These are phyloP conservation scores for Centropyge bicolor DNA, from an alignment of 2,797 vertebrate species.

Conservation along the genomic window DNA sequence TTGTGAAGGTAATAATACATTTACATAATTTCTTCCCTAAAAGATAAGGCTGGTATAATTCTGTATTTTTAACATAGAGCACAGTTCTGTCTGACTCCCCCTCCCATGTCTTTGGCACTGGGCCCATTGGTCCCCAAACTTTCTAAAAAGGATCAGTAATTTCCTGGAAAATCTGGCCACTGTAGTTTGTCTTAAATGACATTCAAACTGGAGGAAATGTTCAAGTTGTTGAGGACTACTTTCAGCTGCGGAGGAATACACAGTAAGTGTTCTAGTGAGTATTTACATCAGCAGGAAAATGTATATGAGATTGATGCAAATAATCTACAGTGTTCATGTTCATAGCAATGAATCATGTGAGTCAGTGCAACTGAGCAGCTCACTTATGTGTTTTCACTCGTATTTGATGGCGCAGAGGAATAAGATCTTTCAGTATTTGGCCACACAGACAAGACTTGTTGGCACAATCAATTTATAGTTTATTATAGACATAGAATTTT, in stretches of 20 bases:
- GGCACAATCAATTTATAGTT: background rate
- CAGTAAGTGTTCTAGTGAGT: background rate
- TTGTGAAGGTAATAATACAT: background rate
- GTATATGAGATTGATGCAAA: background rate
- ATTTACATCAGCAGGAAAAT: background rate
- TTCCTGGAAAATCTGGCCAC: background rate
- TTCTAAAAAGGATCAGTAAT: background rate
- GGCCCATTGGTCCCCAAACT: background rate
- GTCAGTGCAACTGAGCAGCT: background rate
- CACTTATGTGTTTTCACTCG: background rate
- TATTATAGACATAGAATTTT: slow-evolving; percentile 16
- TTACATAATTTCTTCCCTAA: background rate
- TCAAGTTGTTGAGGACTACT: slow-evolving; percentile 5
- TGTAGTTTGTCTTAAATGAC: background rate
- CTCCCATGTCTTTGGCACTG: background rate
- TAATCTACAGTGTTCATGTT: background rate
- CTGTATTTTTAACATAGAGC: background rate
- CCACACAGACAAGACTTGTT: background rate
- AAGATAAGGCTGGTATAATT: slow-evolving; percentile 24
- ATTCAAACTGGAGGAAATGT: background rate
- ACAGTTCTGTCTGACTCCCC: background rate
- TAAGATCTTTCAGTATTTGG: background rate
- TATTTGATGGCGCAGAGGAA: background rate
- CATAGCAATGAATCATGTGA: background rate
- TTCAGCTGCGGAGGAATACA: background rate